Conservation (phyloP, 2,113 vertebrate species). For the Morone chrysops region DNA sequence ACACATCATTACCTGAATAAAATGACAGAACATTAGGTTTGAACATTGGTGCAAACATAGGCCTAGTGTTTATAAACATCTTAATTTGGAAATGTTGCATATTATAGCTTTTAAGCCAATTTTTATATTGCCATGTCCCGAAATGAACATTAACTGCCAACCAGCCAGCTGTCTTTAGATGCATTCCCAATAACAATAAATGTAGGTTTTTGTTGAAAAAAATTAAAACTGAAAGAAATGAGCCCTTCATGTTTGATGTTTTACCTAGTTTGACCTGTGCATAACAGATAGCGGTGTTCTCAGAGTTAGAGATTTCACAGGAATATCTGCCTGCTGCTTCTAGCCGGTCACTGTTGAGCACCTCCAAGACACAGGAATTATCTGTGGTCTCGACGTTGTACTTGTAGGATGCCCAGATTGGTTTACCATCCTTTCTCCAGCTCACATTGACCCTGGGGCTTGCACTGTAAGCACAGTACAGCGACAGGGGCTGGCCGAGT, state of each 20-base stretch:
- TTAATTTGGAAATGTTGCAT: no score
- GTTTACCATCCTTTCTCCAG: slow-evolving; percentile 90
- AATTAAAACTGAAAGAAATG: not conserved
- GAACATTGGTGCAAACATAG: no score
- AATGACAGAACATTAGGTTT: no score
- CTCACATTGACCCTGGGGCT: slow-evolving; percentile 86
- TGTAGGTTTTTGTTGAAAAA: not conserved
- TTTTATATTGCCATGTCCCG: not conserved
- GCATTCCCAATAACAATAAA: no score
- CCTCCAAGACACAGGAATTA: slow-evolving; percentile 86
- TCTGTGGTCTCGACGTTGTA: slow-evolving; percentile 78
- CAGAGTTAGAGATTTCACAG: slow-evolving; percentile 88
- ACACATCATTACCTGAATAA: no score
- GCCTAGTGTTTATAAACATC: no score
- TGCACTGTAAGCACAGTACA: slow-evolving; percentile 77
- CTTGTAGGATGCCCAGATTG: slow-evolving; percentile 83
- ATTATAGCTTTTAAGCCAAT: not conserved
- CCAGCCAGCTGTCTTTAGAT: no score
- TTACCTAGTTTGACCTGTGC: slow-evolving; percentile 85
- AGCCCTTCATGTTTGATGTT: not conserved
- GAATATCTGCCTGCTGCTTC: slow-evolving; percentile 87
- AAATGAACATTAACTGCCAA: not conserved
- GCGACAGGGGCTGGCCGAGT: slow-evolving; percentile 44
- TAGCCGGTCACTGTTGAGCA: slow-evolving; percentile 82
- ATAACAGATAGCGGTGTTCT: slow-evolving; percentile 87